phyloP scores from a whole-genome alignment of 2,888 invertebrate species.

The Platypus cylindrus region DNA sequence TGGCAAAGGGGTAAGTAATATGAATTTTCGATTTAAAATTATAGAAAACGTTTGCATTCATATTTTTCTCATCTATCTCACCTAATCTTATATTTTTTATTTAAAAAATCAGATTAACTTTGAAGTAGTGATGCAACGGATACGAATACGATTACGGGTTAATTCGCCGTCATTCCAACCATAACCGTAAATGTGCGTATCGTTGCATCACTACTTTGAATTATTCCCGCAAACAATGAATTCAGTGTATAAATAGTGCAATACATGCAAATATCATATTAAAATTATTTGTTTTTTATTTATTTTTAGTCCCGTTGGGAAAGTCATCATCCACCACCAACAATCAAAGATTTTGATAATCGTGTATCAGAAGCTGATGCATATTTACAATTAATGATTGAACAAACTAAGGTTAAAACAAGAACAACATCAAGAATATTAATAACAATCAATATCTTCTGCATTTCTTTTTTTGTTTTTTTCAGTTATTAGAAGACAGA shows the following conservation, averaged over 20 bases:
- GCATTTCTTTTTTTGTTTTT: slow-evolving; percentile 22
- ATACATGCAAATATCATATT: not conserved
- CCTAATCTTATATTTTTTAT: no score
- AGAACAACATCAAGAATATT: no score
- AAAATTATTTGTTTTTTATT: slow-evolving; percentile 9
- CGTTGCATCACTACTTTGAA: no score
- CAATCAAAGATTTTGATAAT: slow-evolving; percentile 64
- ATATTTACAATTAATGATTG: slow-evolving; percentile 90
- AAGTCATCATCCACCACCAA: slow-evolving; percentile 42
- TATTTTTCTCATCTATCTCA: no score
- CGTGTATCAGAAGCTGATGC: slow-evolving; percentile 92
- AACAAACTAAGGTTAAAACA: slow-evolving; percentile 53
- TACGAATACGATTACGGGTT: no score
- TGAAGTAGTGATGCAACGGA: no score
- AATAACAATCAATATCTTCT: no score
- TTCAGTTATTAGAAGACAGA: slow-evolving; percentile 55
- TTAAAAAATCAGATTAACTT: no score
- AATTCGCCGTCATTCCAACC: no score
- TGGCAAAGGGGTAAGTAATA: slow-evolving; percentile 43
- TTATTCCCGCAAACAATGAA: not conserved
- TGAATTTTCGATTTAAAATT: not conserved
- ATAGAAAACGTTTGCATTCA: no score
- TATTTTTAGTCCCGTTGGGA: slow-evolving; percentile 44
- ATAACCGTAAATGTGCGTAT: no score
- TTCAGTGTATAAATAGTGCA: not conserved